Percentiles rank a stretch among this genome's conserved stretches.
Conservation (phyloP, 2,113 vertebrate genomes). For the Dissostichus mawsoni region DNA sequence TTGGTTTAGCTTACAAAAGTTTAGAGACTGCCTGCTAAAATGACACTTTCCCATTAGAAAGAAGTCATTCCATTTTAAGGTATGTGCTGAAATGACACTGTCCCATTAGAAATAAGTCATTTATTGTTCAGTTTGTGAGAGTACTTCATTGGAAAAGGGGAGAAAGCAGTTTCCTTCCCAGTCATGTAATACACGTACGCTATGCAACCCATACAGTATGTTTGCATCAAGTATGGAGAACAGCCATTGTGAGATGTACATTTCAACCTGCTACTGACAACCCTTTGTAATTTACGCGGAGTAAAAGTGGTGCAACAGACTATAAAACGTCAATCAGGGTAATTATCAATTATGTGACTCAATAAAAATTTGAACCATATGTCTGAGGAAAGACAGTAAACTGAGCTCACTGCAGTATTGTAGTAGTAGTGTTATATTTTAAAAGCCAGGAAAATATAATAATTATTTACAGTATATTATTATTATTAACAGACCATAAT, state of each 20-base stretch:
- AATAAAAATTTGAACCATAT: too few relatives aligned
- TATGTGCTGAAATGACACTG: too few relatives aligned
- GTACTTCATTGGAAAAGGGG: neutral
- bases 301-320: too few relatives aligned
- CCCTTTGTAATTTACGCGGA: too few relatives aligned
- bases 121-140: neutral
- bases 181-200: conserved; percentile 15
- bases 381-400: too few relatives aligned
- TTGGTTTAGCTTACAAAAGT: neutral
- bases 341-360: too few relatives aligned
- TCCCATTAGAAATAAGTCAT: neutral
- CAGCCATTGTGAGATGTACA: neutral
- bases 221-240: neutral
- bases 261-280: neutral
- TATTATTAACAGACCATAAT: too few relatives aligned
- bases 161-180: conserved; percentile 4
- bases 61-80: neutral
- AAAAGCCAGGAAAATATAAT: neutral
- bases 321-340: too few relatives aligned
- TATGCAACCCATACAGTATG: neutral
- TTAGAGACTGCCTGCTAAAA: neutral
- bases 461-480: too few relatives aligned
- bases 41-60: neutral
- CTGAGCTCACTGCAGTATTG: neutral
- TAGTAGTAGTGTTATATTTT: neutral